Evolutionary conservation across 1,140 invertebrate species (phyloP).

Genomic region (Drosophila sproati): DNA sequence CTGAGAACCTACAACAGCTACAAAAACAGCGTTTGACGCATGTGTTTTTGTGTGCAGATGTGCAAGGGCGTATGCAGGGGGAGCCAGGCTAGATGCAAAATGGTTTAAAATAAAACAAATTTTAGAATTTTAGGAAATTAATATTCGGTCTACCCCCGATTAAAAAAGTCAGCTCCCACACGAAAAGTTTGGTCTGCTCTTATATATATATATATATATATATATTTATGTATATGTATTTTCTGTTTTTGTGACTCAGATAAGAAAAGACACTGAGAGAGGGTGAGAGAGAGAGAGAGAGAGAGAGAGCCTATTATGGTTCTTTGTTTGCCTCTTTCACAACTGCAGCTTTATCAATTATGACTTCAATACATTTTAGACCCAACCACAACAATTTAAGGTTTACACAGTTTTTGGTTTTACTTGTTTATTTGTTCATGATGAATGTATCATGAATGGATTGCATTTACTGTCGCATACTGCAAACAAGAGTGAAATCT

Average conservation of each 20-base stretch:
- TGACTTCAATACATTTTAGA: constrained; percentile 26
- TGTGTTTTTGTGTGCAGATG: constrained; percentile 8
- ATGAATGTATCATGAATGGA: constrained; percentile 36
- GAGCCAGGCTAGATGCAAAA: no score
- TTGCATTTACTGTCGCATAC: constrained; percentile 1
- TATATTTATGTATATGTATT: not conserved
- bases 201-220: not conserved
- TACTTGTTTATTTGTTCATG: constrained; percentile 9
- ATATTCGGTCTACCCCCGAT: no score
- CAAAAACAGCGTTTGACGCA: constrained; percentile 42
- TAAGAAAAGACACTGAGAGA: constrained; percentile 41
- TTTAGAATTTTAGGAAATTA: no score
- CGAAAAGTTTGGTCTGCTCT: not conserved
- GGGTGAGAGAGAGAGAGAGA: constrained; percentile 9
- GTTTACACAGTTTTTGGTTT: constrained; percentile 26
- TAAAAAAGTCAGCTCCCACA: no score
- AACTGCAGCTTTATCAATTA: constrained; percentile 56
- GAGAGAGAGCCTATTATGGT: constrained; percentile 14
- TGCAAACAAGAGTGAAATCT: no score
- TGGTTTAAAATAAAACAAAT: no score
- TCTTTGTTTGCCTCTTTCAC: constrained; percentile 32
- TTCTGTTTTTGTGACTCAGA: constrained; percentile 42
- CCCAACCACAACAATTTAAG: constrained; percentile 1
- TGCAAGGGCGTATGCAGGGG: no score
- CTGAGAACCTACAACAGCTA: constrained; percentile 44